phyloP scores from a whole-genome alignment of 2,888 invertebrate genomes.

The Cybosia mesomella region DNA sequence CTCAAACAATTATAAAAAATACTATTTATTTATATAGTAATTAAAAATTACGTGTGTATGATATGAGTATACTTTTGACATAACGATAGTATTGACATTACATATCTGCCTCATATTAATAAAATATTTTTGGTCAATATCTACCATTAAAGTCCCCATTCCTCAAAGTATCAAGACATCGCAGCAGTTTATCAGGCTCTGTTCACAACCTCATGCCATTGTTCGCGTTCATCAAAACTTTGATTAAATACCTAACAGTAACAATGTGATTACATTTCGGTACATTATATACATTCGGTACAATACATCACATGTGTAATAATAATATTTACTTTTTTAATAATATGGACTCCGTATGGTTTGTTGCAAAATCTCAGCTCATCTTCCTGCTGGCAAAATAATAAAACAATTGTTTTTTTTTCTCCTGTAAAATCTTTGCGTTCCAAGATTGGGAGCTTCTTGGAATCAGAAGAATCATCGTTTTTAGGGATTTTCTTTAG shows the following conservation, averaged over 20 bases:
- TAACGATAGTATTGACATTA: too few relatives aligned
- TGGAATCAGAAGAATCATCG: neutral
- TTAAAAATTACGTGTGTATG: too few relatives aligned
- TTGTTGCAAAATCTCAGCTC: neutral
- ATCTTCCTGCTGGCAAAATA: constrained; percentile 4
- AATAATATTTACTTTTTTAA: constrained; percentile 18
- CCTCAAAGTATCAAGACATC: constrained; percentile 15
- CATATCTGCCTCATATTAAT: too few relatives aligned
- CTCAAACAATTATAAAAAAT: too few relatives aligned
- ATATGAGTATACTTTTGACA: too few relatives aligned
- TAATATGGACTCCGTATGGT: neutral
- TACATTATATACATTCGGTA: constrained; percentile 1
- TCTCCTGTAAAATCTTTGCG: neutral
- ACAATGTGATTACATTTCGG: constrained; percentile 18
- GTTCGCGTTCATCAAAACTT: constrained; percentile 41
- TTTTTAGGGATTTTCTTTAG: too few relatives aligned
- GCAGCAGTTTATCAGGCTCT: neutral
- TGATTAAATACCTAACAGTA: constrained; percentile 29
- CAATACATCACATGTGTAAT: constrained; percentile 21
- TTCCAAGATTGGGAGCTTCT: neutral
- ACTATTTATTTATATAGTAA: too few relatives aligned
- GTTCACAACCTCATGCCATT: constrained; percentile 28
- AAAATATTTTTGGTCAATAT: too few relatives aligned
- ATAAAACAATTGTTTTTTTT: neutral
- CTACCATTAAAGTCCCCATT: neutral